Conservation (phyloP, 2,888 invertebrate genomes). For the Piscicola geometra region DNA sequence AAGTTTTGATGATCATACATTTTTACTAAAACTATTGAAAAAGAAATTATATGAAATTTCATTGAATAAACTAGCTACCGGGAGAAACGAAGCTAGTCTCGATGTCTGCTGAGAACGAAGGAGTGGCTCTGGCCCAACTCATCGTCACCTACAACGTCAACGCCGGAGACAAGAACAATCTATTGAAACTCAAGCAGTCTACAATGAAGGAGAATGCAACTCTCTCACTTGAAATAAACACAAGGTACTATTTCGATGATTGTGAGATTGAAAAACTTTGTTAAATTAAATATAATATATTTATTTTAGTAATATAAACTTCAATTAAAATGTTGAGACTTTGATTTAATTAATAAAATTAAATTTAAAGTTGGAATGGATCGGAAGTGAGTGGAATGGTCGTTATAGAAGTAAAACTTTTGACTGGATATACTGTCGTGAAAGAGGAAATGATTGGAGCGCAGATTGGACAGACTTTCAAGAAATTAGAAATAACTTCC, state of each 20-base stretch:
- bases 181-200: neutral
- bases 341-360: too few relatives aligned
- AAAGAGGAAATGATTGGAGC: neutral
- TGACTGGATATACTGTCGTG: slow-evolving; percentile 23
- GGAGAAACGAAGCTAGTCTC: slow-evolving; percentile 49
- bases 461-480: slow-evolving; percentile 21
- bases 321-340: too few relatives aligned
- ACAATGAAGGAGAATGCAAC: too few relatives aligned
- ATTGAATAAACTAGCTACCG: slow-evolving; percentile 55
- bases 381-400: slow-evolving; percentile 25
- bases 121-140: slow-evolving; percentile 30
- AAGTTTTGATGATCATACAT: too few relatives aligned
- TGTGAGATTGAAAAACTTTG: too few relatives aligned
- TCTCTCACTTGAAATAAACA: too few relatives aligned
- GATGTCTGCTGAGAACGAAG: slow-evolving; percentile 45
- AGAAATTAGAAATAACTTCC: slow-evolving; percentile 4
- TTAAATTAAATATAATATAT: too few relatives aligned
- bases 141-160: slow-evolving; percentile 25
- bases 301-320: too few relatives aligned
- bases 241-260: too few relatives aligned
- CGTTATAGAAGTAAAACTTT: slow-evolving; percentile 20
- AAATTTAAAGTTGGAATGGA: slow-evolving; percentile 15
- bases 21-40: too few relatives aligned
- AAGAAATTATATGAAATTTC: too few relatives aligned
- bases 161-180: neutral